Conservation (phyloP, 2,113 vertebrate genomes). For the Delphinapterus leucas region DNA sequence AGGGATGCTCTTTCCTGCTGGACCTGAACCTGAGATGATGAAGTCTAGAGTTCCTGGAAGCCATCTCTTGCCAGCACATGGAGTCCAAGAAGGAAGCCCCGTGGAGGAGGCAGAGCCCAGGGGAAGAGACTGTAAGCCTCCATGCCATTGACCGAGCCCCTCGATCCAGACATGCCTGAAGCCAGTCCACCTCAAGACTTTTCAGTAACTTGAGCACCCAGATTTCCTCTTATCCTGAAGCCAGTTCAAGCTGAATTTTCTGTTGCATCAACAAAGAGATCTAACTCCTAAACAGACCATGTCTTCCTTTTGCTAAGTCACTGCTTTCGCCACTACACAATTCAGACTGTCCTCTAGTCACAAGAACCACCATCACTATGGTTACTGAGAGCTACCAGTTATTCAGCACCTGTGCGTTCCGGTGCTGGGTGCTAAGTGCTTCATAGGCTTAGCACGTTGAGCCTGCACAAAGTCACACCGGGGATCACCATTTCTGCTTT, state of each 20-base stretch:
- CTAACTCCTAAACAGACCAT: background rate
- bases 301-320: background rate
- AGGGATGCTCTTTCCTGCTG: background rate
- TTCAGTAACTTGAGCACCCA: background rate
- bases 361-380: background rate
- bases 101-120: background rate
- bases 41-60: background rate
- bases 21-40: background rate
- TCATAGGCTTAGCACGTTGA: background rate
- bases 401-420: background rate
- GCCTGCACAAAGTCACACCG: background rate
- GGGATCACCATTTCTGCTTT: too few species aligned
- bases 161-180: background rate
- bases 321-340: too few species aligned
- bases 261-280: background rate
- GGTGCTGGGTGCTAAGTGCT: background rate
- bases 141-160: fast-evolving
- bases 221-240: background rate
- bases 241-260: background rate
- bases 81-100: background rate
- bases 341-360: background rate
- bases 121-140: background rate
- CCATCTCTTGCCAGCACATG: background rate
- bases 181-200: background rate
- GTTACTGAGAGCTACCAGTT: background rate